Evolutionary conservation across 2,888 invertebrate species (phyloP), one percentile per base, ranked within the genome.

Genomic region (Phytoseiulus persimilis): DNA sequence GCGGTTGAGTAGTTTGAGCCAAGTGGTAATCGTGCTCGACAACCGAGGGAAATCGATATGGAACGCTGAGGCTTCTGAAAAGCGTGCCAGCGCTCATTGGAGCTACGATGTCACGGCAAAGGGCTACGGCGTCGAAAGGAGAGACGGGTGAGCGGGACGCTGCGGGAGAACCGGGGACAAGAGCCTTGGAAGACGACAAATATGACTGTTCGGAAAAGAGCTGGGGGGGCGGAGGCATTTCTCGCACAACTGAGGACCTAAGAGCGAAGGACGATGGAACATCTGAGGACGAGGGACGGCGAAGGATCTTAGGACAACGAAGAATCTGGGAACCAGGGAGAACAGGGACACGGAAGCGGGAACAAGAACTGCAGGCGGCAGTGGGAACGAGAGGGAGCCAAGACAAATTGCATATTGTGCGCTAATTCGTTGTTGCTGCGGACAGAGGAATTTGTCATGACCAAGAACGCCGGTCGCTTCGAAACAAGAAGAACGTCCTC

Each of bases 351-450:
- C 65, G 65, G 18, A 65, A 6, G 65, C 5, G 28, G 65, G 28
- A 65, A 65, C 65, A 65, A 65, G 65, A 65, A 18, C 23, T 65
- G 65, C 65, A 45, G 84, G 32, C 84, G 32, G 84, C 84, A 31
- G 84, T 28, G 45, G 23, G 87, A 31, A 28, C 6, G n/a, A 28
- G 23, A 87, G 31, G 45, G 32, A 45, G 87, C 33, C 32, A 87
- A 87, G 87, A 87, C 33, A 45, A 87, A 87, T 87, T 45, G 87
- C 87, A 87, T 87, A 87, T 87, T 87, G 87, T 87, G 87, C 87
- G 23, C 87, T 87, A 87, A 87, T 87, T 87, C 87, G 87, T 87
- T 87, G 32, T 45, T 87, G 87, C 39, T 45, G n/a, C 87, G 31
- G 87, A 33, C 65, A 65, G 65, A 65, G 28, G 65, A 45, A 87